Base-by-base conservation (phyloP, 2,888 invertebrate genomes). In the Phalera bucephala region DNA sequence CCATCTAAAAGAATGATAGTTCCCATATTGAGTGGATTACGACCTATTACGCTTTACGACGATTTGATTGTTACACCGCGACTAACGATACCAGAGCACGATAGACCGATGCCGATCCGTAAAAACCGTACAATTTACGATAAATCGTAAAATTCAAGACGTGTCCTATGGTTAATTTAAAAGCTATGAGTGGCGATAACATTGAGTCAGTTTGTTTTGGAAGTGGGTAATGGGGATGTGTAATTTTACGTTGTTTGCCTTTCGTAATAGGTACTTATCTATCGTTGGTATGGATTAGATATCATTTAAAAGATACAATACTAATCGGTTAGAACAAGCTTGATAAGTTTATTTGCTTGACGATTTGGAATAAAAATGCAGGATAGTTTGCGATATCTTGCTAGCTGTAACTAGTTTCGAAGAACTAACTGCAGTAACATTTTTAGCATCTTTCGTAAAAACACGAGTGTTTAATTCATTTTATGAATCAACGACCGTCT, bases 11-110 rank as follows among this genome's bases (percentile, higher is more conserved):
- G 67, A 69, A 75, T 66, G 66, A 68, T 59, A 72, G 78, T 88
- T 86, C 87, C 87, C 87, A 86, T 85, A 86, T 83, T 85, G 77
- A 66, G 70, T 67, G 66, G 75, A 82, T 82, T 81, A 79, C 80
- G 71, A 76, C 67, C 72, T 70, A 84, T 86, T 80, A 85, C 71
- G 64, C 64, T 87, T 87, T 84, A 85, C 78, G 80, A 80, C 71
- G 62, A 63, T 88, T 80, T 80, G 85, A 87, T 86, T 85, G 79
- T 78, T 66, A 70, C 73, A 72, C 65, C 82, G 74, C 62, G 67
- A 78, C 82, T 79, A 84, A 86, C 81, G 76, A 80, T 73, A 78
- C 64, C 65, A 70, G 70, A 75, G 73, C 84, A 85, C 85, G 86
- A 75, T 64, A 60, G 56, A 55, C 45, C 62, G 64, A 45, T 45